Evolutionary conservation across 2,113 vertebrate species (phyloP).

Genomic region (Promerops cafer): DNA sequence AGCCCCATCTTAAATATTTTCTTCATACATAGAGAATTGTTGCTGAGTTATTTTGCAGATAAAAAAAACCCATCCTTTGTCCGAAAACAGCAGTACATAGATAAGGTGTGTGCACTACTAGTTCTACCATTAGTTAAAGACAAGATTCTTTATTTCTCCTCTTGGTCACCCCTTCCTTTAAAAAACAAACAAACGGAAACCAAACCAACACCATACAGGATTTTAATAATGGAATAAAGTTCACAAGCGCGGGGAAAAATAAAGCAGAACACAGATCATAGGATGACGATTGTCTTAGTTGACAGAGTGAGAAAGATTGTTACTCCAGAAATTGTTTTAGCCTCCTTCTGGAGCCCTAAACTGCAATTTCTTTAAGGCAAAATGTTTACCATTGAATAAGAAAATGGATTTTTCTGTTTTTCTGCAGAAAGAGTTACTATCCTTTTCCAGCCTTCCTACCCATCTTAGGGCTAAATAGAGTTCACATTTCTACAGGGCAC

Average conservation of each 20-base stretch:
- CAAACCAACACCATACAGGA: background rate
- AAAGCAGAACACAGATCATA: background rate
- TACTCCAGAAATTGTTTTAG: background rate
- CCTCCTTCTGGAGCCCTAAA: background rate
- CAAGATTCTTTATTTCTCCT: background rate
- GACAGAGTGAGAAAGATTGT: background rate
- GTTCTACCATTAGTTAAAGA: background rate
- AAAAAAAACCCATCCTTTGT: rapidly evolving
- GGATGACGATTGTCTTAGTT: background rate
- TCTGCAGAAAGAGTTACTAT: background rate
- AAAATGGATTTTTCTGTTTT: background rate
- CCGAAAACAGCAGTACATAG: background rate
- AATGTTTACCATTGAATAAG: background rate
- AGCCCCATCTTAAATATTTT: background rate
- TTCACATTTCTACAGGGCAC: background rate
- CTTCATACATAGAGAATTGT: background rate
- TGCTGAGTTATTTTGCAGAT: background rate
- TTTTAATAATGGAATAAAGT: background rate
- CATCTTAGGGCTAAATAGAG: background rate
- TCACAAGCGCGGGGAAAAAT: background rate
- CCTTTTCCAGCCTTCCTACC: background rate
- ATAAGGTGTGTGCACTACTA: background rate
- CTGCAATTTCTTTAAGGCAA: background rate
- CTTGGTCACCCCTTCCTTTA: background rate
- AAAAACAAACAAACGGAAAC: background rate